These are phyloP conservation scores for Isoperla grammatica DNA, from an alignment of 2,888 invertebrate species.

Conservation along the genomic window DNA sequence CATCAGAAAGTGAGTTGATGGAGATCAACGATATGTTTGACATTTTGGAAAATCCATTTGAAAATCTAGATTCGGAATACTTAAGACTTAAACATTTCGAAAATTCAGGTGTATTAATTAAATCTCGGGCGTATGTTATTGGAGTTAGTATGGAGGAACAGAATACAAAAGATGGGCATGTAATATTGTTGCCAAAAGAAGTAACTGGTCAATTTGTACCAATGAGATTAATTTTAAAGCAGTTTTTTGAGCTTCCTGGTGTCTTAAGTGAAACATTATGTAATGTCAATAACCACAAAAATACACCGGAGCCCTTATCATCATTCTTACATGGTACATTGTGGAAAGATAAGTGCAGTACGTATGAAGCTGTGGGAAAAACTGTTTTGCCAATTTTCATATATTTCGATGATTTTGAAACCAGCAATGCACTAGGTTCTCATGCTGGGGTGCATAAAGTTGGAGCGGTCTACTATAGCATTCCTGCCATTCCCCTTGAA, in stretches of 20 bases:
- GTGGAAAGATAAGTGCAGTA: background rate
- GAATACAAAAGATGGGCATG: background rate
- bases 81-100: constrained; percentile 26
- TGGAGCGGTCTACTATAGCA: constrained; percentile 22
- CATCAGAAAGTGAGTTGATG: background rate
- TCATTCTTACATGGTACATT: too few species aligned
- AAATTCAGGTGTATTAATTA: constrained; percentile 23
- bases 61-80: constrained; percentile 27
- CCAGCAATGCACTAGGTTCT: constrained; percentile 17
- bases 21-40: background rate
- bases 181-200: background rate
- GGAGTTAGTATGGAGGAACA: background rate
- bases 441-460: constrained; percentile 23
- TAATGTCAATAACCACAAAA: background rate
- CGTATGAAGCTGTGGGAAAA: background rate
- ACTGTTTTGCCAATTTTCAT: constrained; percentile 3
- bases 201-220: background rate
- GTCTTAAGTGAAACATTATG: background rate
- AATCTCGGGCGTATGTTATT: constrained; percentile 22
- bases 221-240: background rate
- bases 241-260: constrained; percentile 6
- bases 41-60: constrained; percentile 9
- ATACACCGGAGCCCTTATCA: too few species aligned
- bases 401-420: constrained; percentile 15
- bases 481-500: constrained; percentile 26